phyloP scores from a whole-genome alignment of 2,113 vertebrate genomes.

The Menura novaehollandiae region DNA sequence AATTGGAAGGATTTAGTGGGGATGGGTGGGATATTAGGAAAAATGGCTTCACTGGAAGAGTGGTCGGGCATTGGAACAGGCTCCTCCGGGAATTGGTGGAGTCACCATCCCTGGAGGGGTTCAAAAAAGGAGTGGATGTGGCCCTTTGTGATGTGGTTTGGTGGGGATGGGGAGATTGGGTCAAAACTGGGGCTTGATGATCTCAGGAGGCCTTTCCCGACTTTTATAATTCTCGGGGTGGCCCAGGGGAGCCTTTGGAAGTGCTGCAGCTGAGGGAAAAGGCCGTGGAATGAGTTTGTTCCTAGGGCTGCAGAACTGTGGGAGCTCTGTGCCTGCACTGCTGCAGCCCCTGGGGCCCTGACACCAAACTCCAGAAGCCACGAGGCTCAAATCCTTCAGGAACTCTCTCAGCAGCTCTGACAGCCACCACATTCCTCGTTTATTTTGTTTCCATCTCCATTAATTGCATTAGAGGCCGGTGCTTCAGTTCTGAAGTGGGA shows the following conservation, averaged over 20 bases:
- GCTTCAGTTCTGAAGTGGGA: not conserved
- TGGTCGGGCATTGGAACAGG: not conserved
- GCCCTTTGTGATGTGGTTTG: not conserved
- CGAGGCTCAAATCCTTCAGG: not conserved
- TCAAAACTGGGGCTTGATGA: rapidly evolving
- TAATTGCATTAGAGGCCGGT: not conserved
- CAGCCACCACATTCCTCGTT: not conserved
- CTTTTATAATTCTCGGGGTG: not conserved
- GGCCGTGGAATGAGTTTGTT: not conserved
- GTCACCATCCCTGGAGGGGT: rapidly evolving
- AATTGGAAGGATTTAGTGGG: not conserved
- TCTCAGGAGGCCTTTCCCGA: not conserved
- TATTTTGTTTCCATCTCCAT: not conserved
- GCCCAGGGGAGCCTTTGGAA: not conserved
- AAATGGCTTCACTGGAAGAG: not conserved
- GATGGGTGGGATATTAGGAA: not conserved
- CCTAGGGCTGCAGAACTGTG: not conserved
- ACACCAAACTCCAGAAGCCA: not conserved
- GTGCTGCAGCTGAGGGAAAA: not conserved
- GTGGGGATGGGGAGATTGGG: rapidly evolving
- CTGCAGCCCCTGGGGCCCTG: not conserved
- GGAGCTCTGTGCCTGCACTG: rapidly evolving
- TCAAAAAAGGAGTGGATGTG: rapidly evolving
- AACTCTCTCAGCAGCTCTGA: not conserved
- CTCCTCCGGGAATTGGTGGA: not conserved